Evolutionary conservation across 2,113 vertebrate species (phyloP), one percentile per base, ranked within the genome.

Genomic region (Bombycilla garrulus): DNA sequence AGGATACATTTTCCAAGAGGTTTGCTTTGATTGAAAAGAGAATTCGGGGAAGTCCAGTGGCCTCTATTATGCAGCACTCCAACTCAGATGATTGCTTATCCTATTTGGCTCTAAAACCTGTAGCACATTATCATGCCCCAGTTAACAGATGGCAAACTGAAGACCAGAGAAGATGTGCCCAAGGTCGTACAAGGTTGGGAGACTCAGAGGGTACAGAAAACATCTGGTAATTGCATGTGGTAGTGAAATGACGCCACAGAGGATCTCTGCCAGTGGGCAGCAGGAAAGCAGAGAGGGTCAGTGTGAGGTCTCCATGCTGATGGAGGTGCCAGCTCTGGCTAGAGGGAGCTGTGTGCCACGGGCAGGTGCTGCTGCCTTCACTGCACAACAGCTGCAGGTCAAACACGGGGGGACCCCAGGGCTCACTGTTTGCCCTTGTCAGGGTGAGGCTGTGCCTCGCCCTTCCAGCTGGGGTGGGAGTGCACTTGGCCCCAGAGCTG

Each of bases 141-240:
- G 80, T 97, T 96, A 95, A 60, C 90, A 94, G 90, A 96, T 95
- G 94, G 94, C 95, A 95, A 93, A 96, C 42, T 65, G 86, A 93
- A 88, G 94, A 84, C 93, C 61, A 76, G 70, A 35, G 92, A 90
- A 88, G 94, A 96, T 53, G 65, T 89, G 86, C 69, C 91, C 93
- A 95, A 96, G 90, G 93, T 94, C 23, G 0, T 74, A 56, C 93
- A 93, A 92, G 72, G 90, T 74, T 86, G 88, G 56, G 72, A 86
- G 72, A 44, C 56, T 73, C 36, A 3, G 7, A 88, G 93, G 64
- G 45, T n/a, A 38, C 29, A 77, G 86, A 57, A 84, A 92, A 97
- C 76, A 88, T 86, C 88, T 88, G 94, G 88, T 60, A 62, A 51
- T 33, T 4, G 6, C 58, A 25, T 4, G 62, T 33, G 60, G 42